Base-by-base conservation (phyloP, 1,140 invertebrate genomes). In the Cydia strobilella region DNA sequence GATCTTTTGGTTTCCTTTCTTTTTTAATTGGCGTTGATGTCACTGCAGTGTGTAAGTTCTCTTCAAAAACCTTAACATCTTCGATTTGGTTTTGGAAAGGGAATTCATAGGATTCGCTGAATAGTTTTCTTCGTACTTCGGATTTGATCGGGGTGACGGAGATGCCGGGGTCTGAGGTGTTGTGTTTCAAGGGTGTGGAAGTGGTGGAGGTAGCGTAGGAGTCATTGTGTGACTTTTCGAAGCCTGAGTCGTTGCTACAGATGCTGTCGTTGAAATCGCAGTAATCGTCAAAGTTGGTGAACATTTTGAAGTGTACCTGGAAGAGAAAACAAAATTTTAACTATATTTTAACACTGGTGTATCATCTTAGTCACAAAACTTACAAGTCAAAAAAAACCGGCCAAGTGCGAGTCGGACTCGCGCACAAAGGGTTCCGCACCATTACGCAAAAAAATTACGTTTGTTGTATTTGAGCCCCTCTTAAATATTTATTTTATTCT, bases 241-340 rank as follows among this genome's bases (percentile, higher is more conserved):
- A 94, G 51, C 95, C 95, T 0, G 95, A 96, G 80, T 96, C 95
- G 62, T 94, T 95, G 51, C 95, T 96, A 78, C 95, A 95, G n/a
- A 94, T 94, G 54, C 95, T 94, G 80, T 96, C 95, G 80, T 95
- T 95, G 79, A 96, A 95, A 42, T 95, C 95, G 63, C 89, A 91
- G 76, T 88, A 90, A 65, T 90, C 88, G 39, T 90, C 88, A 66
- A 92, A 90, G 59, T 87, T 86, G 45, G 81, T 82, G 72, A 90
- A 91, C 90, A 92, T 91, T 31, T 82, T 79, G 23, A 31, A 42
- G 27, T 9, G 42, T 65, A 79, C 72, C 89, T 6, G 88, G 88
- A 76, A 79, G 81, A 76, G 54, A 77, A 75, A 74, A 78, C 15
- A 59, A 12, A 23, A 23, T 23, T 10, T 59, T 20, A 59, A 59